phyloP scores from a whole-genome alignment of 2,113 vertebrate genomes.

The Phasianus colchicus region DNA sequence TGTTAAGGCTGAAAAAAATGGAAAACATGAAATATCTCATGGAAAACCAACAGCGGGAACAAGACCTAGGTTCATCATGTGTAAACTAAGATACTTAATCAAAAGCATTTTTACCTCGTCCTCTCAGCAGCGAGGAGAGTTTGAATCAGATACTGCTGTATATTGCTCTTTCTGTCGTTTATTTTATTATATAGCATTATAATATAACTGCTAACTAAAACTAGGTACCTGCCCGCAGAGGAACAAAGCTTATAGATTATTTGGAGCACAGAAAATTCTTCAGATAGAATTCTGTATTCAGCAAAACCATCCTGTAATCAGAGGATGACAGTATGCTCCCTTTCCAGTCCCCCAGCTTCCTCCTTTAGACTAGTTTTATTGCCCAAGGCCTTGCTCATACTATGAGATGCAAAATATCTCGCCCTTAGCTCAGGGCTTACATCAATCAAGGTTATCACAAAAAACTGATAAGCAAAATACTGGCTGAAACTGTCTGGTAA shows the following conservation, averaged over 20 bases:
- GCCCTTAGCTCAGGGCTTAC: too few relatives aligned
- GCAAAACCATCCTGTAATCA: background rate
- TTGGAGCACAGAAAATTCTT: background rate
- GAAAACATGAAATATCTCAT: background rate
- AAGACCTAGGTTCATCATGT: background rate
- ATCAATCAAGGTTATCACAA: too few relatives aligned
- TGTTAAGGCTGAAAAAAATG: background rate
- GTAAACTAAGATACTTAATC: background rate
- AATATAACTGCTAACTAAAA: background rate
- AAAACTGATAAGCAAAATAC: too few relatives aligned
- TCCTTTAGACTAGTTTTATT: too few relatives aligned
- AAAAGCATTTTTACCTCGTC: background rate
- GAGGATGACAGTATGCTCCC: too few relatives aligned
- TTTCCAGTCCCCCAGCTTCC: too few relatives aligned
- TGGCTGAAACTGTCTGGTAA: too few relatives aligned
- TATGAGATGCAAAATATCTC: too few relatives aligned
- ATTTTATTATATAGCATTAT: too few relatives aligned
- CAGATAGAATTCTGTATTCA: accelerated
- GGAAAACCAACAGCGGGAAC: background rate
- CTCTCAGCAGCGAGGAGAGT: background rate
- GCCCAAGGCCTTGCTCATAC: too few relatives aligned
- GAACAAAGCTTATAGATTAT: background rate
- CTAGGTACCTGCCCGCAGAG: background rate
- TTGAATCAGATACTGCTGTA: background rate
- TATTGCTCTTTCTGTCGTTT: background rate